phyloP scores from a whole-genome alignment of 2,797 vertebrate species.

The Enteromius argenteus region DNA sequence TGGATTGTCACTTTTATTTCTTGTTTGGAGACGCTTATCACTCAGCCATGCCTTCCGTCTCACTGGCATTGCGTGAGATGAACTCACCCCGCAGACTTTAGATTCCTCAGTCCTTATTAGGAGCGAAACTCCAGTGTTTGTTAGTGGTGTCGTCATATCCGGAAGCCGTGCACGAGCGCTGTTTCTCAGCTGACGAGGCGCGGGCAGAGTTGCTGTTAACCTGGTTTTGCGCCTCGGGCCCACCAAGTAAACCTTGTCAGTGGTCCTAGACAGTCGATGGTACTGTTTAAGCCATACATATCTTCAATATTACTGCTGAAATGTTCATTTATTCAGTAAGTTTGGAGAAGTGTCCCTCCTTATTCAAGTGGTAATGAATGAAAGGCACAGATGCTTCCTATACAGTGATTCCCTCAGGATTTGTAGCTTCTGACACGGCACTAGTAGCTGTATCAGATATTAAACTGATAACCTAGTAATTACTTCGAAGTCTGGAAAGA shows the following conservation, averaged over 20 bases:
- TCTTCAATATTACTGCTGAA: background rate
- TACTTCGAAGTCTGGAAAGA: background rate
- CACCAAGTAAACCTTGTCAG: background rate
- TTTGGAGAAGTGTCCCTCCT: background rate
- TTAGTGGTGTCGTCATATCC: slow-evolving; percentile 60
- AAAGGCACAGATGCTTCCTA: background rate
- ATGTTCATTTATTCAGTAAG: background rate
- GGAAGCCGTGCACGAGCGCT: slow-evolving; percentile 28
- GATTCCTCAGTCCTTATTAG: slow-evolving; percentile 65
- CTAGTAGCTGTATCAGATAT: background rate
- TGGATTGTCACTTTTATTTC: background rate
- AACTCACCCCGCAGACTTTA: slow-evolving; percentile 52
- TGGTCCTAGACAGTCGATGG: background rate
- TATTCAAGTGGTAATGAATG: background rate
- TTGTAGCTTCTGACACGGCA: background rate
- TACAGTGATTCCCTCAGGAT: background rate
- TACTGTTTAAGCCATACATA: background rate
- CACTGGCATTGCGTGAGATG: slow-evolving; percentile 21
- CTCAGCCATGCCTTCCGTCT: slow-evolving; percentile 31
- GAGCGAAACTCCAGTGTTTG: slow-evolving; percentile 65
- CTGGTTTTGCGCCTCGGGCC: background rate
- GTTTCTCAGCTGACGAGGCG: slow-evolving; percentile 42
- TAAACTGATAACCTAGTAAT: background rate
- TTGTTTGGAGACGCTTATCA: background rate
- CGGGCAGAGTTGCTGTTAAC: background rate